phyloP scores from a whole-genome alignment of 2,113 vertebrate genomes.

The Caloenas nicobarica region DNA sequence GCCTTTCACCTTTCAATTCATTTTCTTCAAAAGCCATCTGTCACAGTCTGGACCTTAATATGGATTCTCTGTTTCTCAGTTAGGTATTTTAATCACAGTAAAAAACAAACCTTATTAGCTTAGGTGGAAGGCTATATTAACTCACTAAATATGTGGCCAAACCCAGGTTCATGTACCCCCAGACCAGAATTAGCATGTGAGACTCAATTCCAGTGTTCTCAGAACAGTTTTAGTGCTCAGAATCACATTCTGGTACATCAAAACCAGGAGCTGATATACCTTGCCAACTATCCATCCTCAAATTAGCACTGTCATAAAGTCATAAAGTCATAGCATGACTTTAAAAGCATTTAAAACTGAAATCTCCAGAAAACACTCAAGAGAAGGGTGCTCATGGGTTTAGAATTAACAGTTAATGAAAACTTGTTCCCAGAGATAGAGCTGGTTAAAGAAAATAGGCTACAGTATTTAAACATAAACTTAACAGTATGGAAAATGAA shows the following conservation, averaged over 20 bases:
- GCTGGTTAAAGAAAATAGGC: not conserved
- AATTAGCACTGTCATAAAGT: not conserved
- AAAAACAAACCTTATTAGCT: not conserved
- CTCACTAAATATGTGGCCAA: not conserved
- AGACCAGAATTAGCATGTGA: not conserved
- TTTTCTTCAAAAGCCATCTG: not conserved
- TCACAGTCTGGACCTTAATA: not conserved
- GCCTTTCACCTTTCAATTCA: not conserved
- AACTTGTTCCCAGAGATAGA: not conserved
- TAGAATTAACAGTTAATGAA: not conserved
- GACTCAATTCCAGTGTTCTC: not conserved
- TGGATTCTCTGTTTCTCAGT: not conserved
- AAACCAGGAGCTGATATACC: not conserved
- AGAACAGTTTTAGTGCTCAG: not conserved
- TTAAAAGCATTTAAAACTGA: not conserved
- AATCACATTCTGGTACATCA: not conserved
- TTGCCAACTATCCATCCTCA: not conserved
- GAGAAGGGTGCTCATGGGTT: not conserved
- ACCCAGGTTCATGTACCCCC: fast-evolving
- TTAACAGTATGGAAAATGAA: not conserved
- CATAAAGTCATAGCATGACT: not conserved
- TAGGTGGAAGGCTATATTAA: not conserved
- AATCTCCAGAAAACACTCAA: not conserved
- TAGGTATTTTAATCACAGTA: not conserved
- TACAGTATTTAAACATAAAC: not conserved